Evolutionary conservation across 2,888 invertebrate species (phyloP).

Genomic region (Microctonus hyperodae): DNA sequence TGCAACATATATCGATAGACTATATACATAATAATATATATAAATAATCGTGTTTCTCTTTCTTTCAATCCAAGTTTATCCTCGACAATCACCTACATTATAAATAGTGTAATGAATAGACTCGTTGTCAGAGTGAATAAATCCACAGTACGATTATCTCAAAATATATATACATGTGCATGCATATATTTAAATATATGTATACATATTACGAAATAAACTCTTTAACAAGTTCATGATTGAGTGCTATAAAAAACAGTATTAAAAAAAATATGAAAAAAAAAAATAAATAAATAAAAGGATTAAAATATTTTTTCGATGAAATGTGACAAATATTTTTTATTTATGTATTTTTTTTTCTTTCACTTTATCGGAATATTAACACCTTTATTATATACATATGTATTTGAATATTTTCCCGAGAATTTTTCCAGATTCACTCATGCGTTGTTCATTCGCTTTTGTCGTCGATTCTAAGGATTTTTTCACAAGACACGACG

Average conservation of each 20-base stretch:
- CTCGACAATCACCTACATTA: neutral
- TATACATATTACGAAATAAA: neutral
- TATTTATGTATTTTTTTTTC: neutral
- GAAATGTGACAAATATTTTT: neutral
- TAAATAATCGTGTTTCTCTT: constrained; percentile 1
- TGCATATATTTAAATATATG: too few species aligned
- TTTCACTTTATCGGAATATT: neutral
- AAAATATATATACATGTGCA: neutral
- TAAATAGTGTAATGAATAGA: constrained; percentile 18
- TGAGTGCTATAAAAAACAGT: constrained; percentile 17
- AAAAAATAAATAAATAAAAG: constrained; percentile 3
- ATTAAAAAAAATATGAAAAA: neutral
- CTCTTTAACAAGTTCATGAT: constrained; percentile 11
- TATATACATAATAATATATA: neutral
- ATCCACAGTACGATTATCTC: constrained; percentile 20
- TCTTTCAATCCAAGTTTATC: constrained; percentile 2
- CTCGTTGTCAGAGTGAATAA: constrained; percentile 25
- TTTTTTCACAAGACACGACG: constrained; percentile 28
- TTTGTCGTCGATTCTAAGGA: constrained; percentile 36
- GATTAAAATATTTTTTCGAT: neutral
- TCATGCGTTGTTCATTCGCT: constrained; percentile 26
- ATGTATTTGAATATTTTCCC: neutral
- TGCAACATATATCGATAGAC: neutral
- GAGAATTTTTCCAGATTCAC: constrained; percentile 18
- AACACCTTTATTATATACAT: neutral